Base-by-base conservation (phyloP, 2,797 vertebrate species). In the Distichodus sexfasciatus region DNA sequence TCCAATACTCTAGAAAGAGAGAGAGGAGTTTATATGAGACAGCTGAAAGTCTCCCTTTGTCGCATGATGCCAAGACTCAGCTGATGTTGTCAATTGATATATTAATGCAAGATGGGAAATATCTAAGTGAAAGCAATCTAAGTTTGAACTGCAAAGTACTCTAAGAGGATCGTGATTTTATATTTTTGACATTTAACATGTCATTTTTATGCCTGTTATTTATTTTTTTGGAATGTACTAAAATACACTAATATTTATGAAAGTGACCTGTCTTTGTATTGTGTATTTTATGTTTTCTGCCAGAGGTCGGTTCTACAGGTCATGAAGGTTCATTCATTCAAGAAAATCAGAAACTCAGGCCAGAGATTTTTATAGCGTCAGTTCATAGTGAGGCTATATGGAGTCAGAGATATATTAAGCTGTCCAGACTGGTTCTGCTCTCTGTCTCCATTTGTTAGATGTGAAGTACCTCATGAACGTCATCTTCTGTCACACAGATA, bases 1-100 rank as follows among this genome's bases (percentile, higher is more conserved):
- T n/a, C n/a, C 6, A 60, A 17, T 3, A 2, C n/a, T 36, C 10
- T 6, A 6, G 17, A 15, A 31, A 53, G 2, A 53, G 26, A 11
- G 14, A 31, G 26, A 17, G 21, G 50, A 12, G 14, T 24, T 38
- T 19, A 10, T 23, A 1, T 15, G 41, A 44, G 58, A 28, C 7
- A 11, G 8, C 33, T 11, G 19, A 31, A 33, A 54, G 24, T 4
- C 14, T 6, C 46, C 24, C 28, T 63, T 35, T 64, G 41, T 31
- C 58, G 69, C 69, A 71, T 69, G 67, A 59, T 59, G 19, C 36
- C 35, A 15, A n/a, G n/a, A n/a, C n/a, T n/a, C n/a, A n/a, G n/a
- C n/a, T n/a, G n/a, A n/a, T n/a, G n/a, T n/a, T n/a, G n/a, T n/a
- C n/a, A n/a, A n/a, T n/a, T n/a, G n/a, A n/a, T n/a, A n/a, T n/a